Evolutionary conservation across 2,888 invertebrate species (phyloP).

Genomic region (Pharmacophagus antenor): DNA sequence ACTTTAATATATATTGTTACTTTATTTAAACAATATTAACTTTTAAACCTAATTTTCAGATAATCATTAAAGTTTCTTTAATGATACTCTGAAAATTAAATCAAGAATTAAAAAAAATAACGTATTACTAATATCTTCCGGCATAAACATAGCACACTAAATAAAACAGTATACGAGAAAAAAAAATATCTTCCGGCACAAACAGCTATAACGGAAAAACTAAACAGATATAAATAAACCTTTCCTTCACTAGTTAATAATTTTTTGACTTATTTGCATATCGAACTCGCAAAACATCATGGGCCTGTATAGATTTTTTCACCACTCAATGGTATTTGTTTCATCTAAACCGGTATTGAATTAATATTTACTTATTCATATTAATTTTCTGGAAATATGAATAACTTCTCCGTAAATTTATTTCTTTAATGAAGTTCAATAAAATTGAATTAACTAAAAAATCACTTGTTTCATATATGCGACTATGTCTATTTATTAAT

Average conservation of each 20-base stretch:
- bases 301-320: not conserved
- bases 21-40: too few relatives aligned
- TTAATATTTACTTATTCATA: not conserved
- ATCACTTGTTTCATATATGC: not conserved
- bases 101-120: too few relatives aligned
- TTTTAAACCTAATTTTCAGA: too few relatives aligned
- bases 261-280: constrained; percentile 2
- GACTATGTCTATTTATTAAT: constrained; percentile 24
- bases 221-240: too few relatives aligned
- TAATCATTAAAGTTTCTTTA: too few relatives aligned
- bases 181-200: too few relatives aligned
- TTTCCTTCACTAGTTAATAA: not conserved
- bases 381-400: not conserved
- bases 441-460: not conserved
- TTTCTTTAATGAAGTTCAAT: not conserved
- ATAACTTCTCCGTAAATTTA: not conserved
- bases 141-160: too few relatives aligned
- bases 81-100: too few relatives aligned
- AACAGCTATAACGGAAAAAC: too few relatives aligned
- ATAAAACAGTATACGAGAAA: too few relatives aligned
- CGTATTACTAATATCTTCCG: too few relatives aligned
- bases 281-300: not conserved
- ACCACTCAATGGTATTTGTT: not conserved
- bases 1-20: not conserved
- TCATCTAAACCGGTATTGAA: not conserved